Conservation (phyloP, 2,888 invertebrate species). For the Enchytraeus crypticus region DNA sequence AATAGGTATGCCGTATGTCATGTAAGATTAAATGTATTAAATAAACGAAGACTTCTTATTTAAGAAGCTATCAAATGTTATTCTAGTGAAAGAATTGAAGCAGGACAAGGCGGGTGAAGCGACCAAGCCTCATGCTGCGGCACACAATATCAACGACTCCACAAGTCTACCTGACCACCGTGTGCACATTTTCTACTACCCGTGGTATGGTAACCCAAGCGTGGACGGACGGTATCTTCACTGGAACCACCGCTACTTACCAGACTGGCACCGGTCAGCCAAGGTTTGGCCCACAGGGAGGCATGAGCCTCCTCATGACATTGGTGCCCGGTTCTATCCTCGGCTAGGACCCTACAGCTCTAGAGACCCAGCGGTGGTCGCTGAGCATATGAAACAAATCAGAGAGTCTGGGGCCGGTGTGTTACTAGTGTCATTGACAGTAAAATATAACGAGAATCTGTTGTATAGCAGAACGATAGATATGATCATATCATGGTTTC, state of each 20-base stretch:
- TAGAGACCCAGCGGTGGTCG: constrained; percentile 51
- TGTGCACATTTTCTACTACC: constrained; percentile 50
- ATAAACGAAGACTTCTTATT: too few relatives aligned
- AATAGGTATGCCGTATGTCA: too few relatives aligned
- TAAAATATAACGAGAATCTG: too few relatives aligned
- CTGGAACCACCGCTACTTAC: constrained; percentile 48
- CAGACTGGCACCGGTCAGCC: constrained; percentile 46
- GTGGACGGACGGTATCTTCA: constrained; percentile 43
- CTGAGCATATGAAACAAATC: constrained; percentile 58
- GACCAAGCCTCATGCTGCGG: too few relatives aligned
- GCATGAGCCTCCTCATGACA: constrained; percentile 55
- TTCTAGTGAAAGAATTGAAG: too few relatives aligned
- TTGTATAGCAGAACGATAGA: too few relatives aligned
- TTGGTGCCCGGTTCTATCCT: constrained; percentile 55
- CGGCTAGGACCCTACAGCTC: constrained; percentile 55
- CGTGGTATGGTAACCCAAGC: constrained; percentile 47
- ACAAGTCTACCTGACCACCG: constrained; percentile 33
- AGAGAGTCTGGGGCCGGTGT: constrained; percentile 54
- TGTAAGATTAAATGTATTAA: too few relatives aligned
- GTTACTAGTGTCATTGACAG: too few relatives aligned
- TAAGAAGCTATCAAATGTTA: too few relatives aligned
- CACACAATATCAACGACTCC: too few relatives aligned
- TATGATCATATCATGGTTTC: too few relatives aligned
- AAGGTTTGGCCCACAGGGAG: constrained; percentile 51
- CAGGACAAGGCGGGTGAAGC: too few relatives aligned